These are phyloP conservation scores for Hyposoter didymator DNA, from an alignment of 2,888 invertebrate species.

Conservation along the genomic window DNA sequence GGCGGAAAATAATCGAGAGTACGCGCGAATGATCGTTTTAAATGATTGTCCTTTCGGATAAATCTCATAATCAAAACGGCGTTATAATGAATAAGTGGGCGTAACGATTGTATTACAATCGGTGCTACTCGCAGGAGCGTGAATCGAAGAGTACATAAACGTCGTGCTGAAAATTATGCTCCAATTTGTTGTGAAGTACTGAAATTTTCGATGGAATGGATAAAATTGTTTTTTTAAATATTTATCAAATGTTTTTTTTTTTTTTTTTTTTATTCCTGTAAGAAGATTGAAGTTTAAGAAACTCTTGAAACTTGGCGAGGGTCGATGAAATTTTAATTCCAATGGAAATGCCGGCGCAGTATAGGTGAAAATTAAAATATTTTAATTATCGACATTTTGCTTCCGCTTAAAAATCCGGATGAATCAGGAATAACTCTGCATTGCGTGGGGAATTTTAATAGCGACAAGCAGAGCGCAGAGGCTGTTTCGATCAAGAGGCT, in stretches of 20 bases:
- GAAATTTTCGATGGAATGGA: not conserved
- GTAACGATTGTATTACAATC: not conserved
- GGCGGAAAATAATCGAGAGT: constrained; percentile 35
- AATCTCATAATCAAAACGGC: not conserved
- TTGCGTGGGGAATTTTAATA: constrained; percentile 36
- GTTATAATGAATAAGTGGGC: constrained; percentile 7
- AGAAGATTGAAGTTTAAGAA: not conserved
- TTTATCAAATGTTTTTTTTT: not conserved
- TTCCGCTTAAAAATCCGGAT: not conserved
- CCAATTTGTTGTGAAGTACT: not conserved
- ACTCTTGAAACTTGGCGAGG: not conserved
- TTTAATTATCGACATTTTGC: not conserved
- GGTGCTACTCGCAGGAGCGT: not conserved
- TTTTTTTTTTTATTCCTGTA: not conserved
- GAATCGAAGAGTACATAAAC: not conserved
- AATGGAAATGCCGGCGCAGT: no score
- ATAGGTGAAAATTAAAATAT: not conserved
- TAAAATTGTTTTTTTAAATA: not conserved
- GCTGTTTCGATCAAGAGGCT: not conserved
- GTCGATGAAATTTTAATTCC: no score
- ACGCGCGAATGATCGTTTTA: constrained; percentile 19
- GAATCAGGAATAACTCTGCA: not conserved
- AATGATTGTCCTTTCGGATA: constrained; percentile 12
- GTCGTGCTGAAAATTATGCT: not conserved
- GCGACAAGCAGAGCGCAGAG: constrained; percentile 15